Evolutionary conservation across 2,888 invertebrate genomes (phyloP).

Genomic region (Oligia strigilis): DNA sequence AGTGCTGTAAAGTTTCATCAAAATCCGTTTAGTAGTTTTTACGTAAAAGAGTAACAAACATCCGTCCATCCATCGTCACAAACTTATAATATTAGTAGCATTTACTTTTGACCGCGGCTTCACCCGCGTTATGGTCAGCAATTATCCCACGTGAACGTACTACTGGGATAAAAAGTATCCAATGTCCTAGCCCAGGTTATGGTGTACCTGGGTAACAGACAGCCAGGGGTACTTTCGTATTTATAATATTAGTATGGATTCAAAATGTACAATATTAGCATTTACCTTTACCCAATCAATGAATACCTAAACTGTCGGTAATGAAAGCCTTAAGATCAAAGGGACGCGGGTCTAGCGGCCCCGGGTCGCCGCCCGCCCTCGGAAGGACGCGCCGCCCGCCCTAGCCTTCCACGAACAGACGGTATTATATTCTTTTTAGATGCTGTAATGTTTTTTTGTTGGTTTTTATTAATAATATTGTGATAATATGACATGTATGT

Average conservation of each 20-base stretch:
- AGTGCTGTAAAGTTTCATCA: background rate
- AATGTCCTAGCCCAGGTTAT: no score
- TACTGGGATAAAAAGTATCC: background rate
- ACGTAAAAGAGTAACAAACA: background rate
- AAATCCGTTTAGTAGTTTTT: no score
- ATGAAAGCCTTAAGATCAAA: slow-evolving; percentile 40
- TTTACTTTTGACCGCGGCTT: background rate
- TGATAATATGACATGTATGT: background rate
- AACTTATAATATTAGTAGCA: no score
- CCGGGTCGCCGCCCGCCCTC: slow-evolving; percentile 68
- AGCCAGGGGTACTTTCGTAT: background rate
- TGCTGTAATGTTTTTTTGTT: slow-evolving; percentile 19
- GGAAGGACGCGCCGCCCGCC: slow-evolving; percentile 73
- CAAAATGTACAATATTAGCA: background rate
- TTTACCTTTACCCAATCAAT: background rate
- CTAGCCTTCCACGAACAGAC: slow-evolving; percentile 61
- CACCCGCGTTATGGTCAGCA: no score
- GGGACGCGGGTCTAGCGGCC: slow-evolving; percentile 23
- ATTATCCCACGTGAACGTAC: background rate
- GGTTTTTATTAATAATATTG: background rate
- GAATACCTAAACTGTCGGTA: slow-evolving; percentile 12
- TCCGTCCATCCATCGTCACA: no score
- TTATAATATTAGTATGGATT: background rate
- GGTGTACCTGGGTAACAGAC: background rate
- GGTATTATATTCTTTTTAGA: slow-evolving; percentile 9